Conservation (phyloP, 2,888 invertebrate genomes). For the Antheraea assamensis region DNA sequence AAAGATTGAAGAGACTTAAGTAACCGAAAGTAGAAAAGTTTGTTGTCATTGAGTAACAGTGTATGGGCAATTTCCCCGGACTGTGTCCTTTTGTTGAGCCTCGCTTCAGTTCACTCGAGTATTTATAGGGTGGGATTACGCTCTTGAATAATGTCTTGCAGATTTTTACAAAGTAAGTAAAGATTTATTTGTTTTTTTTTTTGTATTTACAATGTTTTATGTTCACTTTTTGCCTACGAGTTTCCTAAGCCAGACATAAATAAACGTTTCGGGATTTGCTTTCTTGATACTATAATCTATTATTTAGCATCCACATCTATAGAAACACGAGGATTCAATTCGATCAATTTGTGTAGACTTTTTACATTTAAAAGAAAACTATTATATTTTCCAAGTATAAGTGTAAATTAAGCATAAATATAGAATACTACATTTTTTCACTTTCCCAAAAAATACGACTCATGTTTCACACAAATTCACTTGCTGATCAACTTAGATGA, state of each 20-base stretch:
- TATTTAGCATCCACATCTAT: not conserved
- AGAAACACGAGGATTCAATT: too few relatives aligned
- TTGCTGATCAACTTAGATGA: too few relatives aligned
- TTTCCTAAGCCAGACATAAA: not conserved
- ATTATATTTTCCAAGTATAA: too few relatives aligned
- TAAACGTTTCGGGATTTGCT: not conserved
- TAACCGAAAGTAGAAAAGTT: constrained; percentile 15
- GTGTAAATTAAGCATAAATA: too few relatives aligned
- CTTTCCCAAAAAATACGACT: too few relatives aligned
- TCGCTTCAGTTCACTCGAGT: constrained; percentile 21
- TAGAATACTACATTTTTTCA: too few relatives aligned
- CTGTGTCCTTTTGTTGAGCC: constrained; percentile 23
- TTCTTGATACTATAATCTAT: not conserved
- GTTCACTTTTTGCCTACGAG: constrained; percentile 10
- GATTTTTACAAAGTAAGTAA: constrained; percentile 17
- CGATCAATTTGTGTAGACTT: not conserved
- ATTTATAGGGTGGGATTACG: constrained; percentile 27
- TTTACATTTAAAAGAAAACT: too few relatives aligned
- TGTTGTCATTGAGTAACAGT: constrained; percentile 20
- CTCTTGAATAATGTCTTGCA: constrained; percentile 23
- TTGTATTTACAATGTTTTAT: constrained; percentile 10
- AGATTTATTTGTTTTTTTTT: constrained; percentile 17
- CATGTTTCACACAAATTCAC: too few relatives aligned
- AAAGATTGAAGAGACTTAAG: constrained; percentile 15
- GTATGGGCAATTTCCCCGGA: constrained; percentile 24